phyloP scores from a whole-genome alignment of 2,113 vertebrate genomes.

The Hymenochirus boettgeri region DNA sequence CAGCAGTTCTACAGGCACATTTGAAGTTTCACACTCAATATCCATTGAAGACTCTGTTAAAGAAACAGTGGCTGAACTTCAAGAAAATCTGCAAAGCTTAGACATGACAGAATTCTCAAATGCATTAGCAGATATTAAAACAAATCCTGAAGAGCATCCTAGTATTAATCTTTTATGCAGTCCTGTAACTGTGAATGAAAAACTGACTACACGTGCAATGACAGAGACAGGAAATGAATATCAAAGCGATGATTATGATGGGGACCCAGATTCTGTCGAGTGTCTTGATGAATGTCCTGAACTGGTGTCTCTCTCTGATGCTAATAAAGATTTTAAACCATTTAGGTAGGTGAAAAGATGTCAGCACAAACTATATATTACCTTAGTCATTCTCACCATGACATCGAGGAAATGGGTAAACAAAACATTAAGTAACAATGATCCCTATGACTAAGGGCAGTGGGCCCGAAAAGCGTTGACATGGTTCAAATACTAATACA shows the following conservation, averaged over 20 bases:
- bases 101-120: constrained; percentile 64
- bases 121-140: constrained; percentile 67
- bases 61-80: constrained; percentile 37
- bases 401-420: no score
- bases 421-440: no score
- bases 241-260: constrained; percentile 21
- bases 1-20: constrained; percentile 22
- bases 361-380: no score
- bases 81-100: constrained; percentile 37
- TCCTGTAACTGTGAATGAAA: constrained; percentile 34
- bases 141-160: constrained; percentile 46
- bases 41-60: not conserved
- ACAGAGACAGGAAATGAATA: constrained; percentile 19
- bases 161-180: constrained; percentile 1
- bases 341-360: constrained; percentile 56
- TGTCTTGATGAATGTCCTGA: constrained; percentile 65
- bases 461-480: no score
- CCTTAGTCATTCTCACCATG: no score
- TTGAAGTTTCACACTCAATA: constrained; percentile 9
- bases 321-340: constrained; percentile 65
- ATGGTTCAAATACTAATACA: no score
- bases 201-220: constrained; percentile 30
- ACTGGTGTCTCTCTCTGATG: constrained; percentile 61
- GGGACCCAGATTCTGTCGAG: constrained; percentile 43
- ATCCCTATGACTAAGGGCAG: no score